phyloP scores from a whole-genome alignment of 2,113 vertebrate species.

The Zingel zingel region DNA sequence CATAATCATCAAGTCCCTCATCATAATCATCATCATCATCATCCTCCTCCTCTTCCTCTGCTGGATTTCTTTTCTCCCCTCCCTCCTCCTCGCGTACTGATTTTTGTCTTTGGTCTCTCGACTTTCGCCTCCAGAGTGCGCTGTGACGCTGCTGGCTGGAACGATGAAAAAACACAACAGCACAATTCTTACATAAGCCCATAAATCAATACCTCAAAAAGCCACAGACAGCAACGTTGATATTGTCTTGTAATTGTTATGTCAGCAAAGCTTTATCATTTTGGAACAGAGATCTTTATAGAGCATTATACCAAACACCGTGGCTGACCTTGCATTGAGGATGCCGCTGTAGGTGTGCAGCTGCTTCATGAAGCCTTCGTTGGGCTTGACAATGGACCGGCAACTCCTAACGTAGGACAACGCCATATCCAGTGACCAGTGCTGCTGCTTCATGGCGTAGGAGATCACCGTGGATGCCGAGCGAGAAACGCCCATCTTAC shows the following conservation, averaged over 20 bases:
- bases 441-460: constrained; percentile 94
- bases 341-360: constrained; percentile 95
- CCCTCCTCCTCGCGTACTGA: constrained; percentile 56
- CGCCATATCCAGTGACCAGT: constrained; percentile 88
- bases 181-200: neutral
- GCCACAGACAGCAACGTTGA: no score
- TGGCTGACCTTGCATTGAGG: constrained; percentile 89
- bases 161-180: neutral
- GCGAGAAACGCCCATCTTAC: constrained; percentile 97
- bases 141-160: constrained; percentile 86
- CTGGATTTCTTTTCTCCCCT: constrained; percentile 16
- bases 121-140: constrained; percentile 84
- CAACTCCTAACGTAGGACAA: constrained; percentile 86
- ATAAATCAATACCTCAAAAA: neutral
- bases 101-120: constrained; percentile 76
- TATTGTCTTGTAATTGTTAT: no score
- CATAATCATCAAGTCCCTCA: constrained; percentile 2
- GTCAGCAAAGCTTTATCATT: neutral
- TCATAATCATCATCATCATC: constrained; percentile 15
- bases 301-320: neutral
- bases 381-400: constrained; percentile 90
- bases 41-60: constrained; percentile 25
- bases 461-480: constrained; percentile 94
- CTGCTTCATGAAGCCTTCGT: constrained; percentile 93
- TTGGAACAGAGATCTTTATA: neutral